phyloP scores from a whole-genome alignment of 1,140 invertebrate genomes.

The Planococcus citri region DNA sequence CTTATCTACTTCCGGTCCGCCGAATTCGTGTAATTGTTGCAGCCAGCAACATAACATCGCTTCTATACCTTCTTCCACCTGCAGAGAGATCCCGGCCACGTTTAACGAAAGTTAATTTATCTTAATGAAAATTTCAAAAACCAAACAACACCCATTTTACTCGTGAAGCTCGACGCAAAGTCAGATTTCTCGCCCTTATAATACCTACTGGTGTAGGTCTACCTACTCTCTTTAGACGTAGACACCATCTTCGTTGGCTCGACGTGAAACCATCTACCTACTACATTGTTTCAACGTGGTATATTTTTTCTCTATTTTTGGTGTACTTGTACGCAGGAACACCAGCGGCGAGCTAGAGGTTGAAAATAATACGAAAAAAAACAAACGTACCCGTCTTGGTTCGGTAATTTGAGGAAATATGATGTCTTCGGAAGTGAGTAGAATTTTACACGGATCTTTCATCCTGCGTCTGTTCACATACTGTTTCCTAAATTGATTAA shows the following conservation, averaged over 20 bases:
- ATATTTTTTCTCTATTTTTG: neutral
- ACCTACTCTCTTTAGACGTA: neutral
- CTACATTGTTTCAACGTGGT: neutral
- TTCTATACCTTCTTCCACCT: slow-evolving; percentile 70
- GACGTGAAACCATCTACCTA: neutral
- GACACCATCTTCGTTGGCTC: too few species aligned
- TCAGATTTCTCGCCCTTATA: neutral
- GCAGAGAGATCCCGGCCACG: slow-evolving; percentile 23
- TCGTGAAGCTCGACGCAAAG: neutral
- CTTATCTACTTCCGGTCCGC: slow-evolving; percentile 62
- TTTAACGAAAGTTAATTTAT: neutral
- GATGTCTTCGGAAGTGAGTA: slow-evolving; percentile 57
- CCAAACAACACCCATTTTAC: neutral
- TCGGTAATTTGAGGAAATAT: slow-evolving; percentile 56
- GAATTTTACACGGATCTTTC: slow-evolving; percentile 62
- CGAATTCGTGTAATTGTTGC: slow-evolving; percentile 64
- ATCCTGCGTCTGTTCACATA: slow-evolving; percentile 51
- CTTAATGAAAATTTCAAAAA: neutral
- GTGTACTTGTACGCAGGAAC: too few species aligned
- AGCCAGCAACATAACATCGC: slow-evolving; percentile 68
- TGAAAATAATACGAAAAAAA: neutral
- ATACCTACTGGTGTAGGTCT: neutral
- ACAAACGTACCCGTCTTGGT: slow-evolving; percentile 43
- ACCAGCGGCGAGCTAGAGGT: too few species aligned
- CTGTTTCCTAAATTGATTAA: slow-evolving; percentile 38